phyloP scores from a whole-genome alignment of 1,140 invertebrate species.

The Uloborus diversus region DNA sequence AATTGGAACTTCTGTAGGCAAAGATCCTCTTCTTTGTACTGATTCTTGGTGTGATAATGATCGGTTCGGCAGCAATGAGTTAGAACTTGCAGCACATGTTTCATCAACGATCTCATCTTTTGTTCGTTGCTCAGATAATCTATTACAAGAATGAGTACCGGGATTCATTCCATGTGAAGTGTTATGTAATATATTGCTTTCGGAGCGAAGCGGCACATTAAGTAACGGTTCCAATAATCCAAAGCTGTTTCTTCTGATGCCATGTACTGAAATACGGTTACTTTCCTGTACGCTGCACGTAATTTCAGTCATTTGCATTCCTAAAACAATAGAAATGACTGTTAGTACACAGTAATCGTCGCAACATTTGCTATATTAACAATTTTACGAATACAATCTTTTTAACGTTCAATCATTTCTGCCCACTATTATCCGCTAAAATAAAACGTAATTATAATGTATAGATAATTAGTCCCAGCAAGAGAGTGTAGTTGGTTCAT shows the following conservation, averaged over 20 bases:
- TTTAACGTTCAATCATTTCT: too few relatives aligned
- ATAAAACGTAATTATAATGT: too few relatives aligned
- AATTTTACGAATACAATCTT: too few relatives aligned
- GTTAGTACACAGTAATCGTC: too few relatives aligned
- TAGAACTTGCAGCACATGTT: slow-evolving; percentile 3
- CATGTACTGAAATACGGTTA: background rate
- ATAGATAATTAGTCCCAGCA: too few relatives aligned
- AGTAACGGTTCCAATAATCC: slow-evolving; percentile 33
- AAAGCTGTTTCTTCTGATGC: slow-evolving; percentile 29
- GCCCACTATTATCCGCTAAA: too few relatives aligned
- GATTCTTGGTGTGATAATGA: slow-evolving; percentile 18
- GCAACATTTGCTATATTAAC: too few relatives aligned
- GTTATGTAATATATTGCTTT: background rate
- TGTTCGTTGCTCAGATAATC: slow-evolving; percentile 17
- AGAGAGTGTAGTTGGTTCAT: too few relatives aligned
- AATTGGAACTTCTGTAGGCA: slow-evolving; percentile 42
- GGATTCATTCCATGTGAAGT: background rate
- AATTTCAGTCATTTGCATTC: background rate
- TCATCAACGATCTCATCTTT: slow-evolving; percentile 11
- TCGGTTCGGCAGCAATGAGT: slow-evolving; percentile 13
- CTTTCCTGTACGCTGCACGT: slow-evolving; percentile 3
- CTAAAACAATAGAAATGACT: slow-evolving; percentile 18
- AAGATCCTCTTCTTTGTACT: slow-evolving; percentile 48
- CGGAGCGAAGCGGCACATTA: background rate
- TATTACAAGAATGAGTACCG: slow-evolving; percentile 14